Evolutionary conservation across 2,797 vertebrate species (phyloP).

Genomic region (Ibycter americanus): DNA sequence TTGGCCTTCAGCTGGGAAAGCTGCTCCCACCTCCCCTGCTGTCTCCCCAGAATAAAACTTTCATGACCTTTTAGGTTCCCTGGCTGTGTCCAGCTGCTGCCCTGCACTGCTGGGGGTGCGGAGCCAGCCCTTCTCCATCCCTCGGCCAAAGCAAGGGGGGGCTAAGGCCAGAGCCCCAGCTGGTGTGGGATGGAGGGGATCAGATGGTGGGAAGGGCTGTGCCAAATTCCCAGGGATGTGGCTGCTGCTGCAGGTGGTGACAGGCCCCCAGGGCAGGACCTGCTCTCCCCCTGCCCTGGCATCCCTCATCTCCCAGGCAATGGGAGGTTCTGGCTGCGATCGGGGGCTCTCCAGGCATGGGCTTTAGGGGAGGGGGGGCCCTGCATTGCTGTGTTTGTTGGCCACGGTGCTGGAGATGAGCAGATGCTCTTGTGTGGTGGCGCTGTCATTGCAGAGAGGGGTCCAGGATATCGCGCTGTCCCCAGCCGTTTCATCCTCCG

Average conservation of each 20-base stretch:
- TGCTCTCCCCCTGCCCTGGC: not conserved
- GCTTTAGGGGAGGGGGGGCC: not conserved
- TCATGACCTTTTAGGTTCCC: not conserved
- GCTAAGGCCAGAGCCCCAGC: not conserved
- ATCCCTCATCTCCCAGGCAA: not conserved
- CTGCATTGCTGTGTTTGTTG: not conserved
- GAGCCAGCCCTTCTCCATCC: not conserved
- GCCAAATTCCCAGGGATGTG: not conserved
- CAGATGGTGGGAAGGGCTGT: not conserved
- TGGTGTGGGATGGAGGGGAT: not conserved
- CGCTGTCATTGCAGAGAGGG: accelerated
- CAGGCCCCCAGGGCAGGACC: not conserved
- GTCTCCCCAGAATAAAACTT: not conserved
- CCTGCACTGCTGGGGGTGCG: not conserved
- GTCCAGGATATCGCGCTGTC: accelerated
- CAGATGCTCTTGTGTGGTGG: not conserved
- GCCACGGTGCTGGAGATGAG: not conserved
- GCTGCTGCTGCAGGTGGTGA: not conserved
- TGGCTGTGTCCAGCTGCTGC: not conserved
- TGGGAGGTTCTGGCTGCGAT: not conserved
- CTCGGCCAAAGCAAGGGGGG: not conserved
- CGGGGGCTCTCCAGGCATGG: not conserved
- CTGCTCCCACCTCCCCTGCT: not conserved
- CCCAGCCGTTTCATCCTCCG: not conserved
- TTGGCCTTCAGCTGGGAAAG: not conserved